phyloP scores from a whole-genome alignment of 2,888 invertebrate genomes.

The Acanthosepion esculentum region DNA sequence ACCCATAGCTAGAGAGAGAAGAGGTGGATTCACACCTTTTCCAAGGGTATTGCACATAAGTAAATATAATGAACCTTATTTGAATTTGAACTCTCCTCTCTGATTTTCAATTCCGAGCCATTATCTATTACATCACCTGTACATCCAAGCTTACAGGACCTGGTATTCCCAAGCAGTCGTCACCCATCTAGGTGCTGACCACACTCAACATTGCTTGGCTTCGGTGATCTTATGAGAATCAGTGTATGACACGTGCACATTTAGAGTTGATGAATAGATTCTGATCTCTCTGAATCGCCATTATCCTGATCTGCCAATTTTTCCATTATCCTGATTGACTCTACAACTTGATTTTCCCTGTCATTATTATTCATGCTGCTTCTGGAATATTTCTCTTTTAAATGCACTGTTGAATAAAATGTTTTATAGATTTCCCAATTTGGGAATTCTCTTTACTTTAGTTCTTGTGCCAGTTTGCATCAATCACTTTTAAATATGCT shows the following conservation, averaged over 20 bases:
- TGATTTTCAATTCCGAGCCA: no score
- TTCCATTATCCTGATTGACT: conserved; percentile 5
- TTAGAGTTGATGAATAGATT: conserved; percentile 20
- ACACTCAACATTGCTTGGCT: no score
- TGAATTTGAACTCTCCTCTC: no score
- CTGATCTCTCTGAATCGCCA: background rate
- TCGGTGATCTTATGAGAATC: no score
- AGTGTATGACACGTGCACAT: background rate
- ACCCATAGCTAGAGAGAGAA: no score
- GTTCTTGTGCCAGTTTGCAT: background rate
- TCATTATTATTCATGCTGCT: background rate
- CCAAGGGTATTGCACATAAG: no score
- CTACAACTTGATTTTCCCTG: background rate
- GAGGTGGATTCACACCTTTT: no score
- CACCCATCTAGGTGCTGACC: no score
- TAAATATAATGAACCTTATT: no score
- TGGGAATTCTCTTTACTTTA: background rate
- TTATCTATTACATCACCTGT: no score
- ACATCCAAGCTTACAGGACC: no score
- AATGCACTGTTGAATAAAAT: background rate
- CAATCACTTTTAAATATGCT: background rate
- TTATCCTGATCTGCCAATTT: background rate
- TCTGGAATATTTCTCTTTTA: background rate
- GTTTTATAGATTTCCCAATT: background rate
- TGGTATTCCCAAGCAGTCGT: no score